Base-by-base conservation (phyloP, 2,888 invertebrate genomes). In the Eupithecia insigniata region DNA sequence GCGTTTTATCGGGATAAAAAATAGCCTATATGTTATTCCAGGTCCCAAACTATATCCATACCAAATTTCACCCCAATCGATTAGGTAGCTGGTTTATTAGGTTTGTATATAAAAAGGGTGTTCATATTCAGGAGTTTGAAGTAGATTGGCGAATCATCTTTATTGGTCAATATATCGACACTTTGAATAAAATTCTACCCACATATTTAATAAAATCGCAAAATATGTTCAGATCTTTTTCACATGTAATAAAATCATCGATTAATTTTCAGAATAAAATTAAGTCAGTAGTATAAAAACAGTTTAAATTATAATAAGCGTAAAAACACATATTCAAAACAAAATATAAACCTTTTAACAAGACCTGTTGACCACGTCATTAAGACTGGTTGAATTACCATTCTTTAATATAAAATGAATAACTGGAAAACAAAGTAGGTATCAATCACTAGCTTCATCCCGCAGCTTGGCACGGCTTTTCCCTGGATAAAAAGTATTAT, bases 311-410 rank as follows among this genome's bases (percentile, higher is more conserved):
- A n/a, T 51, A 22, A 26, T 22, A 51, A 22, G 51, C 22, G 22
- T 51, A 51, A 51, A 51, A 51, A 22, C 46, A 22, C 51, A 51
- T 46, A 18, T n/a, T 36, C 18, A 28, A 36, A 66, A 64, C 64
- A 55, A 62, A 69, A 34, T 66, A 60, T 30, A 32, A 61, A 66
- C 18, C n/a, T 4, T 66, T 66, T 66, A 69, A 18, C 16, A 39
- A 66, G 36, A 72, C 72, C 66, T 66, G 72, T 72, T 72, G 51
- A 69, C 46, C 36, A 72, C 69, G 69, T 66, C 69, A 72, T 55
- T 61, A 30, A 66, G 28, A 67, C 51, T 51, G 51, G 51, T 22
- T 51, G 4, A 51, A 51, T 22, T 51, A 51, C 51, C 46, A 51
- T 51, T 22, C 7, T 51, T 51, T 51, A 4, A 51, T 22, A 51